Conservation (phyloP, 1,140 invertebrate species). For the Drosophila biarmipes region DNA sequence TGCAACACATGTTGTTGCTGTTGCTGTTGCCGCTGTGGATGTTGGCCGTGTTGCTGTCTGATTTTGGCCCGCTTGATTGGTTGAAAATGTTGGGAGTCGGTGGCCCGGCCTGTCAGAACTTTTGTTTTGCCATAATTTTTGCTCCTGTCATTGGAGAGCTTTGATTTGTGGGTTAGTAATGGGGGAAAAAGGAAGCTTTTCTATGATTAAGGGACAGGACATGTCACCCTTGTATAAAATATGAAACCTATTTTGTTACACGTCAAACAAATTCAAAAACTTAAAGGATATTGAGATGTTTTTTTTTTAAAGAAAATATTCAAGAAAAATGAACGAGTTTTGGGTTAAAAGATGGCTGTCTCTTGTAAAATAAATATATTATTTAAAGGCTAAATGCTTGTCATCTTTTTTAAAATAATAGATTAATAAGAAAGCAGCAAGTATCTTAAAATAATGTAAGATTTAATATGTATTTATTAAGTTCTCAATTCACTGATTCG, state of each 20-base stretch:
- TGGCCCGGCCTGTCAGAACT: constrained; percentile 45
- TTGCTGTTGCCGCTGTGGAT: constrained; percentile 41
- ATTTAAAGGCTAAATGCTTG: too few relatives aligned
- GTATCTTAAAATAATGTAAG: too few relatives aligned
- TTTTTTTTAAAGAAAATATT: too few relatives aligned
- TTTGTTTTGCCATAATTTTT: constrained; percentile 78
- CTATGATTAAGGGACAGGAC: constrained; percentile 3
- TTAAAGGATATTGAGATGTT: too few relatives aligned
- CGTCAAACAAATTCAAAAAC: neutral
- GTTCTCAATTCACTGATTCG: too few relatives aligned
- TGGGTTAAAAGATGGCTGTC: too few relatives aligned
- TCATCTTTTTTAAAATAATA: too few relatives aligned
- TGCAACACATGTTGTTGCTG: constrained; percentile 76
- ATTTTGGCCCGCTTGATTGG: constrained; percentile 73
- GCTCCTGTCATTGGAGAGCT: constrained; percentile 65
- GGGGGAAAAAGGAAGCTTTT: neutral
- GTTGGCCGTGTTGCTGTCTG: constrained; percentile 54
- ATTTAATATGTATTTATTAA: too few relatives aligned
- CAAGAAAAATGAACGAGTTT: too few relatives aligned
- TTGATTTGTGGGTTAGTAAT: constrained; percentile 56
- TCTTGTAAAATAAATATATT: too few relatives aligned
- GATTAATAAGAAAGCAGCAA: too few relatives aligned
- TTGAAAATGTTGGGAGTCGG: constrained; percentile 59
- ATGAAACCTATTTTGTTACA: constrained; percentile 1
- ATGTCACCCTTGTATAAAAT: constrained; percentile 8